Percentiles rank a stretch among this genome's conserved stretches.
Evolutionary conservation across 2,797 vertebrate species (phyloP).

Genomic region (Leuciscus waleckii): DNA sequence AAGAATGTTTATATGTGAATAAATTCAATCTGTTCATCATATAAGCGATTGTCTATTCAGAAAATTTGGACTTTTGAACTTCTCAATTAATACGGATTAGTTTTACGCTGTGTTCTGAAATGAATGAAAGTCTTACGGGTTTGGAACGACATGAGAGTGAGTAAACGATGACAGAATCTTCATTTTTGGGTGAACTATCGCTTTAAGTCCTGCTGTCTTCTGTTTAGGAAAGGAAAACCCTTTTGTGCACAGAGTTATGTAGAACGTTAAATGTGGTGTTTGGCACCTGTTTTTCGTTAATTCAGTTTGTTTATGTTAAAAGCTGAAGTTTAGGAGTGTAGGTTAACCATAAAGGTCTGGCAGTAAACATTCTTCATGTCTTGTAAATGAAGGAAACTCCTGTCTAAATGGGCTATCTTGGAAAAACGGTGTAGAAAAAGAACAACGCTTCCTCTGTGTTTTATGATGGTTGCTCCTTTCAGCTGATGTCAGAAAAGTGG

Average conservation of each 20-base stretch:
- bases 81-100: no score
- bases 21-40: no score
- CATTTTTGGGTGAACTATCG: no score
- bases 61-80: no score
- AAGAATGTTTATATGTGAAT: no score
- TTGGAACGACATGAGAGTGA: no score
- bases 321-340: conserved; percentile 1
- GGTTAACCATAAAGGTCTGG: conserved; percentile 6
- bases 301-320: conserved; percentile 12
- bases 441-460: not conserved
- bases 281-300: not conserved
- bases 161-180: no score
- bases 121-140: no score
- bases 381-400: conserved; percentile 30
- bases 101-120: no score
- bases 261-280: not conserved
- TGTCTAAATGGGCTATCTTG: conserved; percentile 5
- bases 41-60: no score
- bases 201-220: conserved; percentile 24
- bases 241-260: not conserved
- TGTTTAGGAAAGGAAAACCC: conserved; percentile 3
- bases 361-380: conserved; percentile 42
- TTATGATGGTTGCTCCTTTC: not conserved
- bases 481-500: not conserved
- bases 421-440: not conserved